Evolutionary conservation across 2,113 vertebrate species (phyloP).

Genomic region (Atrichornis clamosus): DNA sequence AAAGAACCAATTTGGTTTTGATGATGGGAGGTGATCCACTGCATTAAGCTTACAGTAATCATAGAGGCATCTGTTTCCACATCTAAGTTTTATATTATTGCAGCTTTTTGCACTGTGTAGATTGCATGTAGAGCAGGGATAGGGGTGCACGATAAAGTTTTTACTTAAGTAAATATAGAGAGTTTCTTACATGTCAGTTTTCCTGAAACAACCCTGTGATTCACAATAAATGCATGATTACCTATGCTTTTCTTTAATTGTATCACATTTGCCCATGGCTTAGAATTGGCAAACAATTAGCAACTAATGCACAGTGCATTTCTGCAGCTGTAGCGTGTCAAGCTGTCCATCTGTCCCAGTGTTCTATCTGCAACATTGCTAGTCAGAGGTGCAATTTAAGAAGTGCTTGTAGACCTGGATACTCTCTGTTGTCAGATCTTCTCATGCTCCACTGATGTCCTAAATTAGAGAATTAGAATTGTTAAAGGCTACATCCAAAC

Average conservation of each 20-base stretch:
- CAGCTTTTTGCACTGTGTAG: neutral
- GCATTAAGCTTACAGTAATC: neutral
- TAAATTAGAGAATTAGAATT: neutral
- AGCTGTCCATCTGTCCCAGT: neutral
- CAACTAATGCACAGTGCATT: neutral
- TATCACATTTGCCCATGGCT: neutral
- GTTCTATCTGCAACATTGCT: neutral
- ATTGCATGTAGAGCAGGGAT: neutral
- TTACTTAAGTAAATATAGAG: neutral
- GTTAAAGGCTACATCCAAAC: neutral
- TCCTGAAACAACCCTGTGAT: neutral
- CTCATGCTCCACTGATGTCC: neutral
- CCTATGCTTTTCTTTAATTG: neutral
- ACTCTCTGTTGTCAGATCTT: neutral
- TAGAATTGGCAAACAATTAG: neutral
- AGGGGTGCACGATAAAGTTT: neutral
- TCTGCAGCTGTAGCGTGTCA: neutral
- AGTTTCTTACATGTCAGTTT: neutral
- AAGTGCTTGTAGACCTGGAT: neutral
- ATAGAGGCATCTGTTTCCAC: neutral
- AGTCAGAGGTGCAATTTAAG: neutral
- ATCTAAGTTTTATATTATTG: neutral
- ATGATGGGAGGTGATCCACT: neutral
- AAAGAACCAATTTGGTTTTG: neutral
- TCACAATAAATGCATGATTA: neutral